Base-by-base conservation (phyloP, 2,888 invertebrate genomes). In the Drosophila atripex region DNA sequence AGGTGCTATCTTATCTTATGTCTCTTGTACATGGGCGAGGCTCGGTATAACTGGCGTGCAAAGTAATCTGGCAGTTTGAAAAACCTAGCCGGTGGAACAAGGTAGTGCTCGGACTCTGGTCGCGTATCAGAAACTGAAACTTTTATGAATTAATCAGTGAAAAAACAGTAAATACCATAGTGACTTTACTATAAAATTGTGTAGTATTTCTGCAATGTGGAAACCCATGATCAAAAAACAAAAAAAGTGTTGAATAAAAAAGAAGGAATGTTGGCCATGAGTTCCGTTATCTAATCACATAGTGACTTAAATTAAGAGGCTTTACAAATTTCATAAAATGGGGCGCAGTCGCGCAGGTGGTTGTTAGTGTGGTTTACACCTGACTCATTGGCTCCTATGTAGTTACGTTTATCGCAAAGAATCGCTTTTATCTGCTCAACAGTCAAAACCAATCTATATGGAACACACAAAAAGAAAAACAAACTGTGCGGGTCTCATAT, bases 41-140 rank as follows among this genome's bases (percentile, higher is more conserved):
- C 77, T 77, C 75, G 72, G 77, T 73, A 72, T 57, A 77, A 55
- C 69, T 41, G 18, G 51, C 28, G 41, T 46, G 41, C 64, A 56
- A 57, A 46, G 25, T 38, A 25, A 54, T 28, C 41, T 60, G 21
- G 80, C 76, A 89, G 89, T 89, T 78, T 86, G 82, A 88, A 75
- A 78, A 80, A 70, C 70, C 53, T 61, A 78, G 74, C 88, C 86
- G 86, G 87, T 88, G 85, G 72, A 86, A 82, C 61, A 88, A 89
- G 89, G 89, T 89, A 82, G 75, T 39, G 18, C 60, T 21, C 14
- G 35, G 2, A 8, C 14, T 7, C 12, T 57, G 16, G 1, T 38
- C 49, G 38, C 38, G 45, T 21, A 30, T 35, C 1, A 11, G 28
- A 41, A 9, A 41, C 39, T 49, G 2, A n/a, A 43, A 58, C 16